phyloP scores from a whole-genome alignment of 2,113 vertebrate species.

The Lepidothrix coronata region DNA sequence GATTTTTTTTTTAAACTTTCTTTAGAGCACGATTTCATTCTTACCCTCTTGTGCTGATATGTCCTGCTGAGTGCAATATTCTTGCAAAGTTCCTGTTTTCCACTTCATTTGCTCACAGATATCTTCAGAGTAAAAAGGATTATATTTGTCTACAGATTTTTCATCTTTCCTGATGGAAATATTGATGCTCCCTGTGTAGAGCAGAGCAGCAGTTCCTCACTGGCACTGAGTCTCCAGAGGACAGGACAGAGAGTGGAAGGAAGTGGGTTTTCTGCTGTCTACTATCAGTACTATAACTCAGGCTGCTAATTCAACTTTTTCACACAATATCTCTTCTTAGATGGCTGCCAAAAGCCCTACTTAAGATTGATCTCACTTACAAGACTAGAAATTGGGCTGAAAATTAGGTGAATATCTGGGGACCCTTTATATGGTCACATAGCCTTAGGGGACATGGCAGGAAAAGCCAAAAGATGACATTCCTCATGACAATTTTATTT shows the following conservation, averaged over 20 bases:
- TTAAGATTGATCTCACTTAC: background rate
- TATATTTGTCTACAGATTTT: background rate
- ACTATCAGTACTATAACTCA: background rate
- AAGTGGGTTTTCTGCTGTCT: background rate
- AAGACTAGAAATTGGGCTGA: background rate
- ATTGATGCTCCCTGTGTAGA: background rate
- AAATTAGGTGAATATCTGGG: background rate
- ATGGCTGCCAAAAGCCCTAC: background rate
- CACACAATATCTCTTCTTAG: background rate
- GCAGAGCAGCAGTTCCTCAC: background rate
- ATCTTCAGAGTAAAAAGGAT: background rate
- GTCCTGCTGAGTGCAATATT: constrained; percentile 24
- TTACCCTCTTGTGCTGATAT: background rate
- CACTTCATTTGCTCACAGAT: background rate
- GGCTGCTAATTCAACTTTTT: background rate
- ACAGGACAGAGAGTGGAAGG: background rate
- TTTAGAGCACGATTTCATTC: background rate
- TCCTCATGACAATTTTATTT: background rate
- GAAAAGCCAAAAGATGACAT: background rate
- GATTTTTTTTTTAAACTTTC: background rate
- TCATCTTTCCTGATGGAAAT: background rate
- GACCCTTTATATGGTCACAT: background rate
- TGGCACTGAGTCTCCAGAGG: background rate
- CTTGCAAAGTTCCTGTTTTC: background rate
- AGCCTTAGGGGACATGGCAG: background rate